Base-by-base conservation (phyloP, 2,113 vertebrate genomes). In the Gymnocephalus cernua region DNA sequence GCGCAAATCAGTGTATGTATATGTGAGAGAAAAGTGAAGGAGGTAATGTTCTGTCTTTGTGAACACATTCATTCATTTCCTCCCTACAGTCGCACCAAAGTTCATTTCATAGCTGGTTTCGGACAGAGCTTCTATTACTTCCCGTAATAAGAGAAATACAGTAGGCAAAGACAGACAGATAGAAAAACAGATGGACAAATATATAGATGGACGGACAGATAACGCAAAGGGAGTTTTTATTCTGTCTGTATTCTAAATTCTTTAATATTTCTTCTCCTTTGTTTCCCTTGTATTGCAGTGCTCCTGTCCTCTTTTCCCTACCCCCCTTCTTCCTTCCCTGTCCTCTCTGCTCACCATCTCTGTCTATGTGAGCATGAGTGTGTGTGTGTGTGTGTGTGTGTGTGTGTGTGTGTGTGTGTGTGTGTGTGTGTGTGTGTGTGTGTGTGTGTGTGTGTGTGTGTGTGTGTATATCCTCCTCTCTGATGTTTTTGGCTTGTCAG, bases 401-500 rank as follows among this genome's bases (percentile, higher is more conserved):
- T 69, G 50, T 53, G 66, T 68, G 66, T 70, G 45, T 62, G 19
- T 62, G 58, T 62, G 53, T 47, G 54, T 66, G 62, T 41, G 48
- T 67, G 72, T 62, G 56, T 54, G 74, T 56, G 58, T 70, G 70
- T 47, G 68, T 23, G 53, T 48, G 69, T 35, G 77, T 44, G 35
- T 32, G 23, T 78, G 74, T 81, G 65, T 58, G 56, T 64, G 45
- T 65, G 74, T 59, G 44, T 29, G 29, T 29, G 29, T 4, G 29
- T 4, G 29, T 4, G 29, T 29, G 77, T 90, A 81, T 77, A 18
- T 67, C 38, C 64, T 86, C 72, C 38, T 66, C 84, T 90, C 87
- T 91, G 89, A 93, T 91, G 88, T 93, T 91, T 91, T 89, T 80
- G 91, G 87, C 91, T 92, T 94, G 91, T 93, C 92, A 93, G 86